Evolutionary conservation across 2,888 invertebrate genomes (phyloP), one percentile per base, ranked within the genome.

Genomic region (Dusona sp.): DNA sequence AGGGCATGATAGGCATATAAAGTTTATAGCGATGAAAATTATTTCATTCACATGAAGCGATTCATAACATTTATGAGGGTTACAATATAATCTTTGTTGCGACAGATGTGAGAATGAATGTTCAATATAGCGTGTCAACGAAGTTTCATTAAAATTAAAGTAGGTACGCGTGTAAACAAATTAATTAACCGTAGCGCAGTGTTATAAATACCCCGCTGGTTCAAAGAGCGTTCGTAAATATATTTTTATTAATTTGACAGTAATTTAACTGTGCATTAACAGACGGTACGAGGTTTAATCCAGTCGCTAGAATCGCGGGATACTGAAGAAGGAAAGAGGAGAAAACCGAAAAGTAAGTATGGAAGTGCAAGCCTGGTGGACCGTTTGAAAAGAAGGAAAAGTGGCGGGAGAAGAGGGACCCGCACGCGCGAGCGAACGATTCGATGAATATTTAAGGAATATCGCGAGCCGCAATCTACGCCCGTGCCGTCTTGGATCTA

Each of bases 371-470:
- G 33, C n/a, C 33, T 54, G 33, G 74, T 61, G 74, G 74, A 74
- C 57, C 61, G 38, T 61, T 74, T 38, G 38, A 48, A 51, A 51
- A 51, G 36, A 36, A 19, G 33, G 51, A n/a, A 51, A 36, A 51
- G 9, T n/a, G 36, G 51, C 1, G 48, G 16, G 48, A 61, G 61
- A 61, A 42, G 67, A 67, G 33, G 19, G 51, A 22, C 48, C 29
- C 45, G 61, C 67, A 73, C 73, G 73, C 83, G 73, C 83, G 48
- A 67, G 38, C 75, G 84, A 79, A 78, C 84, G 86, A 89, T 88
- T 91, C 91, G 88, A 91, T 91, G 91, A 91, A 91, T 90, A 91
- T 91, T 91, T 90, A 90, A 90, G 86, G 88, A 86, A 72, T 78
- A 75, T 77, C 73, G 84, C 88, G 77, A 82, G 77, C 89, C 84